A percentile compares a stretch with the other conserved stretches of the same genome.
Evolutionary conservation across 1,140 invertebrate genomes (phyloP).

Genomic region (Chironomus striatipennis): DNA sequence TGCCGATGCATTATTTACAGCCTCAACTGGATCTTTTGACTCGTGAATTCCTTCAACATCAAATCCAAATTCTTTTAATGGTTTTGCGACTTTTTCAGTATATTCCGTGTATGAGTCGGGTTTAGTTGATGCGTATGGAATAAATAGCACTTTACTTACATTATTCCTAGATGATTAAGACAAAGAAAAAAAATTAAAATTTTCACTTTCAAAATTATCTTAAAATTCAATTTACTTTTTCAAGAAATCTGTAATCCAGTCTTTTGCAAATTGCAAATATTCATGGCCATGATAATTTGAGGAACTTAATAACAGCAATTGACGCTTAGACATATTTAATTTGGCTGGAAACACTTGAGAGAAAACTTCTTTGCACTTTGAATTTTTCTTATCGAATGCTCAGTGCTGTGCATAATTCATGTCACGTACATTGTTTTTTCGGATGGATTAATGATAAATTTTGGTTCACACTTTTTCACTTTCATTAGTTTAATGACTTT

Average conservation of each 20-base stretch:
- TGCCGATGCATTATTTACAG: slow-evolving; percentile 53
- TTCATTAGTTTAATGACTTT: too few species aligned
- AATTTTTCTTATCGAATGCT: background rate
- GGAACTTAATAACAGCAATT: slow-evolving; percentile 58
- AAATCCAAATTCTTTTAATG: slow-evolving; percentile 56
- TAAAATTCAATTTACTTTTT: slow-evolving; percentile 45
- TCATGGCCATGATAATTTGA: slow-evolving; percentile 57
- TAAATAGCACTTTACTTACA: slow-evolving; percentile 59
- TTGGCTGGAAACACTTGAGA: background rate
- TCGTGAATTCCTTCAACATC: slow-evolving; percentile 56
- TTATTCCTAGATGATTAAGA: slow-evolving; percentile 47
- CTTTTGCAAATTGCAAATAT: slow-evolving; percentile 57
- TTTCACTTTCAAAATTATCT: slow-evolving; percentile 10
- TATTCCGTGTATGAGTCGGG: slow-evolving; percentile 54
- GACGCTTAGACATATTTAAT: slow-evolving; percentile 31
- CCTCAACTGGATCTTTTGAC: slow-evolving; percentile 44
- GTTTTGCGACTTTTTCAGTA: slow-evolving; percentile 49
- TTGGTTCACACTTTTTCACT: background rate
- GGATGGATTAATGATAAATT: background rate
- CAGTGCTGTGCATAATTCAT: background rate
- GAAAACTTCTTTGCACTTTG: slow-evolving; percentile 1
- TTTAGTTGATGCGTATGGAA: slow-evolving; percentile 59
- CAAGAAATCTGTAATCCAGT: slow-evolving; percentile 53
- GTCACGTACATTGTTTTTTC: too few species aligned
- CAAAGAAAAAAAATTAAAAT: slow-evolving; percentile 28